Evolutionary conservation across 2,888 invertebrate species (phyloP).

Genomic region (Philhelius pedissequus): DNA sequence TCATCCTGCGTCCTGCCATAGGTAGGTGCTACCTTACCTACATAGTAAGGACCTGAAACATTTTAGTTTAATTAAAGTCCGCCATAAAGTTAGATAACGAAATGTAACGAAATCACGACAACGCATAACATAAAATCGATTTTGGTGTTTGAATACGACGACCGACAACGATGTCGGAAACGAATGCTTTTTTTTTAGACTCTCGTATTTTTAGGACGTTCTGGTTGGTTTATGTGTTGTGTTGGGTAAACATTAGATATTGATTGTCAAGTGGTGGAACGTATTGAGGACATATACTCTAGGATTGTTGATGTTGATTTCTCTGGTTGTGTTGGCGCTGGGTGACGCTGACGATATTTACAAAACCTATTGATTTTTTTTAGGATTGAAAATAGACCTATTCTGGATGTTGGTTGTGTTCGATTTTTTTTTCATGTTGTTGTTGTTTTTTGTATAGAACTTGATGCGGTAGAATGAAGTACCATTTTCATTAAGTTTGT

Average conservation of each 20-base stretch:
- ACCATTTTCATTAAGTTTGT: slow-evolving; percentile 38
- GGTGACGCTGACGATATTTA: slow-evolving; percentile 55
- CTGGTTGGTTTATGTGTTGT: not conserved
- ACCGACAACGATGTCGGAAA: too few species aligned
- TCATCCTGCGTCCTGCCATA: not conserved
- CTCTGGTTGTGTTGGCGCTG: slow-evolving; percentile 30
- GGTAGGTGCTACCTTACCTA: too few species aligned
- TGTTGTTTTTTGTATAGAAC: not conserved
- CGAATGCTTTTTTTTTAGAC: too few species aligned
- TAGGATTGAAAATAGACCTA: slow-evolving; percentile 29
- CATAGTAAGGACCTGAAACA: not conserved
- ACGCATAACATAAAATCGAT: slow-evolving; percentile 45
- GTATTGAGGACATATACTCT: slow-evolving; percentile 10
- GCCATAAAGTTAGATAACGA: not conserved
- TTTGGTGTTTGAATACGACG: slow-evolving; percentile 26
- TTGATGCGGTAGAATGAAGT: slow-evolving; percentile 11
- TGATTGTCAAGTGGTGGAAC: slow-evolving; percentile 55
- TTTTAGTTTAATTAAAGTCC: slow-evolving; percentile 21
- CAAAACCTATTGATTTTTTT: slow-evolving; percentile 60
- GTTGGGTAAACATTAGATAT: slow-evolving; percentile 52
- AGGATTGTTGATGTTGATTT: slow-evolving; percentile 16
- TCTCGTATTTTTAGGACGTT: not conserved
- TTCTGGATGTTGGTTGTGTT: not conserved
- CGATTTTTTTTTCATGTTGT: not conserved
- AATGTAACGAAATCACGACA: slow-evolving; percentile 34